A percentile compares a stretch with the other conserved stretches of the same genome.
Evolutionary conservation across 2,797 vertebrate genomes (phyloP).

Genomic region (Poeciliopsis gracilis): DNA sequence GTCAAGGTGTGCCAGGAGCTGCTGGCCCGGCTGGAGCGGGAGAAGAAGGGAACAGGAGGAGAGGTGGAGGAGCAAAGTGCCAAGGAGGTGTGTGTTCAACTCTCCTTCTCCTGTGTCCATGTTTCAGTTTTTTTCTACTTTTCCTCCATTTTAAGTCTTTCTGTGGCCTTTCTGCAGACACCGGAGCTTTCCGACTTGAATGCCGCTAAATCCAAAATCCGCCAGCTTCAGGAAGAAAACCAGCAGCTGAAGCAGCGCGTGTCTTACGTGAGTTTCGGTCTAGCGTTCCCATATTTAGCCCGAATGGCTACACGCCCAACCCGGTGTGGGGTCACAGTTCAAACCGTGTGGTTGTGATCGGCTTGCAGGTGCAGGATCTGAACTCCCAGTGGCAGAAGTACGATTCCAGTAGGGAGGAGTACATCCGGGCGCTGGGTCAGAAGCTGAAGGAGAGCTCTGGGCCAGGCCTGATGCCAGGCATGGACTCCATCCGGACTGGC

Average conservation of each 20-base stretch:
- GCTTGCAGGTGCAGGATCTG: conserved; percentile 87
- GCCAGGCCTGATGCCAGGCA: conserved; percentile 33
- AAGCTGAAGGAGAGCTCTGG: conserved; percentile 80
- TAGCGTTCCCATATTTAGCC: background rate
- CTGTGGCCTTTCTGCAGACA: conserved; percentile 53
- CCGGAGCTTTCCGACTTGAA: conserved; percentile 59
- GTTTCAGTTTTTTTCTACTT: no score
- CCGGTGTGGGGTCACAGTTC: background rate
- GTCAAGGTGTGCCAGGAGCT: conserved; percentile 92
- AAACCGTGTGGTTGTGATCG: background rate
- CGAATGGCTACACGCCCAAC: background rate
- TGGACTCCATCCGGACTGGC: conserved; percentile 51
- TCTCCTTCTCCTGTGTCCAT: background rate
- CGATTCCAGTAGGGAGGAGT: conserved; percentile 90
- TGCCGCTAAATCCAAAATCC: conserved; percentile 62
- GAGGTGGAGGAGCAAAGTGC: conserved; percentile 50
- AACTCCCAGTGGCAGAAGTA: conserved; percentile 96
- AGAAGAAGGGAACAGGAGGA: conserved; percentile 58
- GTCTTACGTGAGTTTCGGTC: conserved; percentile 84
- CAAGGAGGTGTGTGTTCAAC: conserved; percentile 75
- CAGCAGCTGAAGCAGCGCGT: conserved; percentile 87
- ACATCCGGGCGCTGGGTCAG: conserved; percentile 85
- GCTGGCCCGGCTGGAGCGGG: conserved; percentile 84
- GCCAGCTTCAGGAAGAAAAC: conserved; percentile 88
- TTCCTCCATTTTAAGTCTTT: conserved; percentile 17